Evolutionary conservation across 2,888 invertebrate genomes (phyloP), one percentile per base, ranked within the genome.

Genomic region (Drosophila silvestris): DNA sequence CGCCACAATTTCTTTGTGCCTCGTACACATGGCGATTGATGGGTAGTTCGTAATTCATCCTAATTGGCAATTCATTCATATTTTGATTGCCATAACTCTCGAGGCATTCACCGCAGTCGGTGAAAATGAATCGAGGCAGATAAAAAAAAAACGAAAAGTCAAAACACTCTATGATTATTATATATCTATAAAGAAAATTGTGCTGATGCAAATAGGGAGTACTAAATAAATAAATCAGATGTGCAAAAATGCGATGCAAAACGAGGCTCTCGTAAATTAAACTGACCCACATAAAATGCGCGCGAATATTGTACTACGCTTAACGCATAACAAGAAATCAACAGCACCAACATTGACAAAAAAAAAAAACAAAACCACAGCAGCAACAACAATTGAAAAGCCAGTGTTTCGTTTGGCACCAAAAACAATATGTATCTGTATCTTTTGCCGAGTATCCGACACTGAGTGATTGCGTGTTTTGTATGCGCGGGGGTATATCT

Each of bases 201-300:
- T 32, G 56, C 37, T 47, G 35, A 22, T 63, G 62, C 33, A 37
- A 68, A 77, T 74, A 70, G n/a, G 41, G 37, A 39, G 16, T 58
- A 59, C 50, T 70, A 72, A 69, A 70, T 75, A 79, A 78, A 82
- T 80, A 86, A 83, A 84, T 84, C 81, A 75, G 67, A 59, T 58
- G 67, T 65, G 64, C 74, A 83, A 77, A 61, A 73, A 85, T 70
- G 75, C 75, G 80, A 59, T 64, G 69, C 58, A 66, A 56, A 72
- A 57, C 75, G 70, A 75, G 71, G 69, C 32, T 63, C 74, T 71
- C 89, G 85, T 90, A 88, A 91, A 91, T 85, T 91, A 85, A 89
- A 85, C 80, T 91, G 88, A 90, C 91, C 90, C 87, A 91, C 87
- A 89, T 87, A 90, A 86, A 85, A 82, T 79, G 70, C 53, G 70